These are phyloP conservation scores for Prunella strophiata DNA, from an alignment of 2,797 vertebrate species.

Conservation along the genomic window DNA sequence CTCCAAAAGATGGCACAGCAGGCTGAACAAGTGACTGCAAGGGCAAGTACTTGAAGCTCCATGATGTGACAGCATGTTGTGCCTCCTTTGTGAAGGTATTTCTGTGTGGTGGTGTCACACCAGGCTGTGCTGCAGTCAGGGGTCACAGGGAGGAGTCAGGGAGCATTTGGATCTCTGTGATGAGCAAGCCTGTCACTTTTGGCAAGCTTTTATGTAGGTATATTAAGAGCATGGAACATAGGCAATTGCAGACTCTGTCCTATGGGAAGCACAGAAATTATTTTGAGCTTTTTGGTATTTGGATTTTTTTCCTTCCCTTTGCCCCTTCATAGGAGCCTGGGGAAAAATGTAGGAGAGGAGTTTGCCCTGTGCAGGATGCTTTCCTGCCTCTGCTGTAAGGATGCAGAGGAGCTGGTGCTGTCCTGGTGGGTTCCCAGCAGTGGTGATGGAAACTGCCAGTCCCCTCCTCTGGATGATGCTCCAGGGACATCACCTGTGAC, in stretches of 20 bases:
- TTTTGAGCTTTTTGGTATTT: background rate
- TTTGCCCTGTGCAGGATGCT: background rate
- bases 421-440: background rate
- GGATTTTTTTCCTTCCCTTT: background rate
- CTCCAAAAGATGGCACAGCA: background rate
- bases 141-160: background rate
- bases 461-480: background rate
- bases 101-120: accelerated
- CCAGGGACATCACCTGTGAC: background rate
- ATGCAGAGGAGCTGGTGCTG: background rate
- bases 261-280: background rate
- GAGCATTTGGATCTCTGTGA: background rate
- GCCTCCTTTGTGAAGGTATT: background rate
- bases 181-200: background rate
- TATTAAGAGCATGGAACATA: background rate
- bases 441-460: background rate
- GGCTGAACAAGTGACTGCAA: background rate
- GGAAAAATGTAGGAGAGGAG: background rate
- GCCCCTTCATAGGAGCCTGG: background rate
- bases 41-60: background rate
- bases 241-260: background rate
- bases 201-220: background rate
- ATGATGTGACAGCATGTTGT: accelerated
- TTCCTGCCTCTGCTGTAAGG: background rate
- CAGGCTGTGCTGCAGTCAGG: background rate